phyloP scores from a whole-genome alignment of 2,797 vertebrate species.

The Thamnophis elegans region DNA sequence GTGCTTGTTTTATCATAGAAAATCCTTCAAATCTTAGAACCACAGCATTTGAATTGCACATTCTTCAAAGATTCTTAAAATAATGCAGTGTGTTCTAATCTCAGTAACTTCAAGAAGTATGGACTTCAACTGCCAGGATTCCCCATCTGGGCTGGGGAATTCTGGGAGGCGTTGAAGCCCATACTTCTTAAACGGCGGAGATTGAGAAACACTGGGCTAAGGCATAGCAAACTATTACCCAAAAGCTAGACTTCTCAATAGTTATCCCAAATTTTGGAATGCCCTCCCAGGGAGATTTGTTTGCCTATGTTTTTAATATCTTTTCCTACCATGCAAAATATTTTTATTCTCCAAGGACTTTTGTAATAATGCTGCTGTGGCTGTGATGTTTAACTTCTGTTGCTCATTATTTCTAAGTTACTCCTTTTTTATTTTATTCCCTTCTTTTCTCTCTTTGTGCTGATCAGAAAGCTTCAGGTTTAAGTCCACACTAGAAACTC shows the following conservation, averaged over 20 bases:
- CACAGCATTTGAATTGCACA: not conserved
- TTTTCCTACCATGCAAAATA: not conserved
- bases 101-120: not conserved
- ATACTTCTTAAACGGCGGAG: not conserved
- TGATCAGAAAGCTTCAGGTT: not conserved
- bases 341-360: not conserved
- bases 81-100: not conserved
- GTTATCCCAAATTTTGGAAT: not conserved
- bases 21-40: not conserved
- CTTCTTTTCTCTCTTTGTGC: not conserved
- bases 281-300: not conserved
- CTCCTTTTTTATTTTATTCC: not conserved
- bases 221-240: not conserved
- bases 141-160: not conserved
- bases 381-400: not conserved
- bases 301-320: not conserved
- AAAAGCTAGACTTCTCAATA: not conserved
- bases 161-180: not conserved
- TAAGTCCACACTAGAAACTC: not conserved
- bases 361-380: not conserved
- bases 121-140: not conserved
- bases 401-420: not conserved
- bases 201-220: not conserved
- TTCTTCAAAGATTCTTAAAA: not conserved
- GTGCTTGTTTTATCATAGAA: not conserved